A percentile compares a stretch with the other conserved stretches of the same genome.
These are phyloP conservation scores for Melieria picta DNA, from an alignment of 2,888 invertebrate genomes.

Conservation along the genomic window DNA sequence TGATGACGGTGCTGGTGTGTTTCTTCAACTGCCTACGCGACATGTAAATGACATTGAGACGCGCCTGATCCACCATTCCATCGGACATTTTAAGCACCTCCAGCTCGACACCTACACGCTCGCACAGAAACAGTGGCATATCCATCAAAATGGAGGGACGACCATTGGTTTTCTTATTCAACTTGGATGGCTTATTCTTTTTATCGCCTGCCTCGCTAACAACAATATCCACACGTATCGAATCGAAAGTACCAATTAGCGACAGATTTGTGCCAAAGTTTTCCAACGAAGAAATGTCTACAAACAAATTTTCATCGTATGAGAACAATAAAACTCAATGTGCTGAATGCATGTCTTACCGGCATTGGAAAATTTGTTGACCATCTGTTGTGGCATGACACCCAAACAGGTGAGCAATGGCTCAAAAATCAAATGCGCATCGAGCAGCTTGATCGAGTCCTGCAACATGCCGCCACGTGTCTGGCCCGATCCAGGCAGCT, in stretches of 20 bases:
- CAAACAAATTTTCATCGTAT: background rate
- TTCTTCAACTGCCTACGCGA: conserved; percentile 88
- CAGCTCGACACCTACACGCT: conserved; percentile 88
- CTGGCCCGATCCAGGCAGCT: conserved; percentile 66
- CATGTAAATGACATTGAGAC: conserved; percentile 86
- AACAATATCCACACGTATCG: conserved; percentile 92
- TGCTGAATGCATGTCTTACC: conserved; percentile 42
- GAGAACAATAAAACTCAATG: background rate
- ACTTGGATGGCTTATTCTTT: conserved; percentile 65
- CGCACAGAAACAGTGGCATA: conserved; percentile 89
- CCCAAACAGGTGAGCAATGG: conserved; percentile 89
- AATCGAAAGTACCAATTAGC: conserved; percentile 84
- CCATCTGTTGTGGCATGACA: conserved; percentile 88
- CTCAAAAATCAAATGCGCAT: conserved; percentile 94
- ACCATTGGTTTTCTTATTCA: conserved; percentile 57
- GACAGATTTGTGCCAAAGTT: conserved; percentile 89
- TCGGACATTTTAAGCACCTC: conserved; percentile 91
- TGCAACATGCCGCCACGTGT: conserved; percentile 78
- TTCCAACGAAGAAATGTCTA: conserved; percentile 78
- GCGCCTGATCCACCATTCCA: conserved; percentile 86
- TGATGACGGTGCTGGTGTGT: conserved; percentile 90
- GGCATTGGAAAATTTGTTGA: conserved; percentile 64
- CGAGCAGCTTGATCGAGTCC: conserved; percentile 84
- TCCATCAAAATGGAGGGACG: conserved; percentile 58
- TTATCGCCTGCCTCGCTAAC: conserved; percentile 83